Evolutionary conservation across 2,888 invertebrate genomes (phyloP).

Genomic region (Ichneumoninae sp.): DNA sequence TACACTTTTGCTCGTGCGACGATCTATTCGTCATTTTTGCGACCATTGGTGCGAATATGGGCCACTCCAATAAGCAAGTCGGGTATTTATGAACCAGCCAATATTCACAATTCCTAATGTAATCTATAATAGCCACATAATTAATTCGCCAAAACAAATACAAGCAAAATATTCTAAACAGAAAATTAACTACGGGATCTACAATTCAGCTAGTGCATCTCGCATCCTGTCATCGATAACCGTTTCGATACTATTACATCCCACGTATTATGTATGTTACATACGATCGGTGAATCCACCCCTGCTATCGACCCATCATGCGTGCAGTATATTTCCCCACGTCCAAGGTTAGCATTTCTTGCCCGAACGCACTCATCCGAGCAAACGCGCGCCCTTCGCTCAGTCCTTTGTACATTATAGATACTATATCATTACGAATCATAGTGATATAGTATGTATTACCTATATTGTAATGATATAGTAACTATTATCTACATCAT

Average conservation of each 20-base stretch:
- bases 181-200: background rate
- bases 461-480: too few relatives aligned
- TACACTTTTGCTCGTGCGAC: too few relatives aligned
- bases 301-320: background rate
- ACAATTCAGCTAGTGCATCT: background rate
- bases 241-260: slow-evolving; percentile 1
- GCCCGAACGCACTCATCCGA: background rate
- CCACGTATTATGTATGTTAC: background rate
- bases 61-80: too few relatives aligned
- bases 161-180: background rate
- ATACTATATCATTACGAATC: slow-evolving; percentile 14
- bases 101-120: too few relatives aligned
- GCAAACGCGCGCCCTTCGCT: slow-evolving; percentile 9
- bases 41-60: too few relatives aligned
- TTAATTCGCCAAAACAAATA: background rate
- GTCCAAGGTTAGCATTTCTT: background rate
- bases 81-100: too few relatives aligned
- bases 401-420: slow-evolving; percentile 1
- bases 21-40: too few relatives aligned
- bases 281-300: background rate
- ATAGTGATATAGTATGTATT: too few relatives aligned
- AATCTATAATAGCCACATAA: too few relatives aligned
- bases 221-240: background rate
- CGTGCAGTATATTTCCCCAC: background rate
- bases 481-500: too few relatives aligned